A percentile compares a stretch with the other conserved stretches of the same genome.
Conservation (phyloP, 2,797 vertebrate species). For the Chiloscyllium punctatum region DNA sequence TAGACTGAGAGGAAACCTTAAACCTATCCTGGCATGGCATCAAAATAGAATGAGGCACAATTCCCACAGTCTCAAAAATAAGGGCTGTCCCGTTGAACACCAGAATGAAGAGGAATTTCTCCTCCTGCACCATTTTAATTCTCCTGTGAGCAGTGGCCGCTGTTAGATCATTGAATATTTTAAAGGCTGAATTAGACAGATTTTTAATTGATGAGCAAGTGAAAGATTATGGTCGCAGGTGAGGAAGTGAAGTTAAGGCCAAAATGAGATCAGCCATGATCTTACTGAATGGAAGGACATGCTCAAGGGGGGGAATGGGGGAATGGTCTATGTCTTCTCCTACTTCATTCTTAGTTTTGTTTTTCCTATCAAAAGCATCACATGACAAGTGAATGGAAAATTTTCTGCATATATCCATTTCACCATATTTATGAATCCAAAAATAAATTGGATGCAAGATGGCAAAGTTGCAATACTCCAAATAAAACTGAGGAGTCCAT, state of each 20-base stretch:
- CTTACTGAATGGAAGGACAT: not conserved
- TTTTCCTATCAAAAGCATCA: not conserved
- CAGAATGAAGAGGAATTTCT: not conserved
- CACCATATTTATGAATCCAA: not conserved
- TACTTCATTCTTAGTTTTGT: not conserved
- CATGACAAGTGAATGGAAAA: not conserved
- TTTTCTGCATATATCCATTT: not conserved
- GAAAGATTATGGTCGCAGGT: too few relatives aligned
- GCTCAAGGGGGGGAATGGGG: not conserved
- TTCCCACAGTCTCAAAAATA: not conserved
- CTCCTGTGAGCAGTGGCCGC: too few relatives aligned
- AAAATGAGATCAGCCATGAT: too few relatives aligned
- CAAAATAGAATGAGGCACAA: not conserved
- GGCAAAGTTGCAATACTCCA: not conserved
- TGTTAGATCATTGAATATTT: too few relatives aligned
- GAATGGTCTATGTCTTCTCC: not conserved
- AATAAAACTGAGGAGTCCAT: not conserved
- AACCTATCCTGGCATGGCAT: not conserved
- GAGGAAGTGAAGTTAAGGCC: too few relatives aligned
- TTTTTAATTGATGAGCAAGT: too few relatives aligned
- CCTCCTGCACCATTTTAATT: not conserved
- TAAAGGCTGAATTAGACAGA: too few relatives aligned
- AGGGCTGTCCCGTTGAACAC: not conserved
- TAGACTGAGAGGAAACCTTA: not conserved
- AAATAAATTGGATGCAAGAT: not conserved